Percentiles rank a stretch among this genome's conserved stretches.
These are phyloP conservation scores for Drosophila sp. DNA, from an alignment of 1,140 invertebrate genomes.

Conservation along the genomic window DNA sequence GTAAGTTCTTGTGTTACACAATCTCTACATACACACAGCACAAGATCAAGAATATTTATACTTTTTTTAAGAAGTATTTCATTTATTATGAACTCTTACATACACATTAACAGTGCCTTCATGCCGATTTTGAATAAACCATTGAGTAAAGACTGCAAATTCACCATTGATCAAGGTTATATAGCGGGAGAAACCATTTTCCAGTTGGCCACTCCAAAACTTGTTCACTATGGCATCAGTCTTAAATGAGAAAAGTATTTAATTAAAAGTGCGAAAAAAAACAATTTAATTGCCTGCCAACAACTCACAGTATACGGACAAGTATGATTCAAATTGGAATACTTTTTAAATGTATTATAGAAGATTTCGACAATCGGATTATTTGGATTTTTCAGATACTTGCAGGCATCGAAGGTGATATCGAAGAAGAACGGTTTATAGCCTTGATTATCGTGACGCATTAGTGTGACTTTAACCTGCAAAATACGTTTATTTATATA, in stretches of 20 bases:
- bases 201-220: constrained; percentile 42
- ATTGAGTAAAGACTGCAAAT: constrained; percentile 18
- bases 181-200: constrained; percentile 17
- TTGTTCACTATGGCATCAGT: constrained; percentile 52
- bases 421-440: constrained; percentile 52
- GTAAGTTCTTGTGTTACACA: no score
- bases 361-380: constrained; percentile 27
- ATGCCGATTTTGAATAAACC: constrained; percentile 7
- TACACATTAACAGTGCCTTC: constrained; percentile 21
- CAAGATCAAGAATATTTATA: no score
- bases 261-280: neutral
- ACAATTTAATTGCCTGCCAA: neutral
- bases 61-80: neutral
- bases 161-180: constrained; percentile 38
- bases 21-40: no score
- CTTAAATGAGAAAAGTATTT: constrained; percentile 17
- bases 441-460: constrained; percentile 43
- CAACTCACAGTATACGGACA: constrained; percentile 54
- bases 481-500: neutral
- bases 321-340: constrained; percentile 52
- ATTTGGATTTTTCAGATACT: constrained; percentile 24
- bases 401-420: constrained; percentile 36
- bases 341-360: constrained; percentile 12
- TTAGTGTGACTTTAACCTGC: constrained; percentile 28
- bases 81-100: neutral